Base-by-base conservation (phyloP, 2,888 invertebrate species). In the Disparrhopalites patrizii region DNA sequence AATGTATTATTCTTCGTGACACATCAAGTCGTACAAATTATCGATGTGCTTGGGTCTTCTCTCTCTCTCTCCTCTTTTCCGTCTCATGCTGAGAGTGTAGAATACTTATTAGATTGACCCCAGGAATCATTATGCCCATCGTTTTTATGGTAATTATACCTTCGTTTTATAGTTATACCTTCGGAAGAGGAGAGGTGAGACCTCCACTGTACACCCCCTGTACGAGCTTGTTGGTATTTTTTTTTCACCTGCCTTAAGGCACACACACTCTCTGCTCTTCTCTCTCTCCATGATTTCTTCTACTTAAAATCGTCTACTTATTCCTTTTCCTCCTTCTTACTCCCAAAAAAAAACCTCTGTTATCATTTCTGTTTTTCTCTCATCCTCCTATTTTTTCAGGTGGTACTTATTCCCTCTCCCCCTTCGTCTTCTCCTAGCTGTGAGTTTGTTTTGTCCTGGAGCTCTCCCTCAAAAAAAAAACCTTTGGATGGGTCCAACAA, bases 71-170 rank as follows among this genome's bases (percentile, higher is more conserved):
- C n/a, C n/a, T n/a, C 40, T 55, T 61, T 61, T 40, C 61, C 31
- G 40, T 43, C 55, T 55, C 70, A 66, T 63, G 63, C 70, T 63
- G 67, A 61, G 65, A 70, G 67, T 65, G 58, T 65, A 70, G 68
- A 70, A 70, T 70, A 68, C 70, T 70, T 70, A 68, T 70, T 70
- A 70, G 70, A 68, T 70, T 68, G 70, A 70, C 70, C 70, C 70
- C 68, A 65, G 68, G 68, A 68, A 68, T 70, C 70, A 67, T 67
- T 68, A 68, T 61, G 68, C 67, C 62, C 36, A 68, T 68, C 70
- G 70, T 68, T 70, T 65, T 68, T 68, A 70, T 70, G 70, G 67
- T 70, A 70, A 70, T 70, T 68, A 70, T 68, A 65, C 50, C 65
- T 64, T 65, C 56, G 64, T 51, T 64, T n/a, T n/a, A n/a, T n/a